Evolutionary conservation across 2,888 invertebrate species (phyloP).

Genomic region (Trissoscelio sp.): DNA sequence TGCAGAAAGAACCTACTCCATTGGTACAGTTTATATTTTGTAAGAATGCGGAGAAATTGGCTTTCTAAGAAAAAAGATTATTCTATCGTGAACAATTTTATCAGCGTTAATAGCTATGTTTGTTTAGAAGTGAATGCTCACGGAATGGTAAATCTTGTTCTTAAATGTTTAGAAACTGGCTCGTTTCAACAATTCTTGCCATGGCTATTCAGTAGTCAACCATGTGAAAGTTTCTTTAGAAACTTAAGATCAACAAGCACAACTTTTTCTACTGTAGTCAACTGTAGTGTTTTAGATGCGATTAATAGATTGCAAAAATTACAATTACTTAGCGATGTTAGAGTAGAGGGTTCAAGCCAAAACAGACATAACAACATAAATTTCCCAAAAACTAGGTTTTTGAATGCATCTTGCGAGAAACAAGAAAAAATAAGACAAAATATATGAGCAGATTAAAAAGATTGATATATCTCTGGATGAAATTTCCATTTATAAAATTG

Average conservation of each 20-base stretch:
- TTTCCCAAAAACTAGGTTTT: conserved; percentile 17
- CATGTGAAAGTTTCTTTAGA: conserved; percentile 64
- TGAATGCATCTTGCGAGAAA: conserved; percentile 13
- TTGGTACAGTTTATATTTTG: conserved; percentile 71
- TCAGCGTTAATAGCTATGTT: conserved; percentile 55
- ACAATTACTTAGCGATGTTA: conserved; percentile 58
- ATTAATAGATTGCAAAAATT: conserved; percentile 57
- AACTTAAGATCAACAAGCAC: conserved; percentile 54
- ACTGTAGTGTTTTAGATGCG: conserved; percentile 42
- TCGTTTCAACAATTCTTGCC: conserved; percentile 11
- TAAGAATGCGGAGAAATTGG: conserved; percentile 70
- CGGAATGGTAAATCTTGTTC: conserved; percentile 22
- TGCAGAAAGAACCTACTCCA: conserved; percentile 63
- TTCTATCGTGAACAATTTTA: conserved; percentile 69
- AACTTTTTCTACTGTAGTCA: conserved; percentile 55
- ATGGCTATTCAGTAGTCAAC: conserved; percentile 49
- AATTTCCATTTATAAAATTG: conserved; percentile 4
- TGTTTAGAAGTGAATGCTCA: conserved; percentile 46
- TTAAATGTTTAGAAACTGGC: conserved; percentile 5
- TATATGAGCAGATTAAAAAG: conserved; percentile 4
- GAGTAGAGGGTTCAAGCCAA: not conserved
- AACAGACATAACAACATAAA: not conserved
- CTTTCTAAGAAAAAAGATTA: conserved; percentile 56
- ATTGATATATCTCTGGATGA: not conserved
- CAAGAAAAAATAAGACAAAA: too few species aligned